Percentiles rank a stretch among this genome's conserved stretches.
These are phyloP conservation scores for Tetrao urogallus DNA, from an alignment of 2,113 vertebrate species.

Conservation along the genomic window DNA sequence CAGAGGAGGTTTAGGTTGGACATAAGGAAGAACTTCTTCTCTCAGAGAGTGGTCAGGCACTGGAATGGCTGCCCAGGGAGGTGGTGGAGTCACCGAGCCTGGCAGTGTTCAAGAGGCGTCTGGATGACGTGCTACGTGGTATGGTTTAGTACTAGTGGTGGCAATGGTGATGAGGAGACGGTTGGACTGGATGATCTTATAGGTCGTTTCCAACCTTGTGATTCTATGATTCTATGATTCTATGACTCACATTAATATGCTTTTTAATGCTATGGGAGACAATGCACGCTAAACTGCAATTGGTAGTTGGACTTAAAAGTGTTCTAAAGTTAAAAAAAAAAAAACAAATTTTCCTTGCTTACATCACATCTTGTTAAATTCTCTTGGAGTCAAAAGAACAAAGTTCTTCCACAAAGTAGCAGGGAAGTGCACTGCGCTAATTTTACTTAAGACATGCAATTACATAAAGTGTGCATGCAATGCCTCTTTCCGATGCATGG, in stretches of 20 bases:
- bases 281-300: background rate
- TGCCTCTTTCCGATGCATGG: background rate
- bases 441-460: background rate
- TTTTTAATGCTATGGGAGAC: background rate
- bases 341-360: background rate
- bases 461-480: background rate
- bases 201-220: too few species aligned
- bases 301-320: slow-evolving; percentile 3
- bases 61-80: too few species aligned
- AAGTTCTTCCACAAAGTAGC: background rate
- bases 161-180: too few species aligned
- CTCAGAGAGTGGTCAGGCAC: too few species aligned
- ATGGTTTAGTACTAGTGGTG: too few species aligned
- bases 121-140: too few species aligned
- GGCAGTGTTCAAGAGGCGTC: too few species aligned
- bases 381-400: background rate
- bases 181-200: too few species aligned
- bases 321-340: background rate
- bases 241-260: background rate
- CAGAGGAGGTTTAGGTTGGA: too few species aligned
- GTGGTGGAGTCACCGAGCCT: too few species aligned
- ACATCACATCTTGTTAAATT: background rate
- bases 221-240: too few species aligned
- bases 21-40: too few species aligned
- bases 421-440: background rate